Base-by-base conservation (phyloP, 1,140 invertebrate species). In the Drosophila lacertosa region DNA sequence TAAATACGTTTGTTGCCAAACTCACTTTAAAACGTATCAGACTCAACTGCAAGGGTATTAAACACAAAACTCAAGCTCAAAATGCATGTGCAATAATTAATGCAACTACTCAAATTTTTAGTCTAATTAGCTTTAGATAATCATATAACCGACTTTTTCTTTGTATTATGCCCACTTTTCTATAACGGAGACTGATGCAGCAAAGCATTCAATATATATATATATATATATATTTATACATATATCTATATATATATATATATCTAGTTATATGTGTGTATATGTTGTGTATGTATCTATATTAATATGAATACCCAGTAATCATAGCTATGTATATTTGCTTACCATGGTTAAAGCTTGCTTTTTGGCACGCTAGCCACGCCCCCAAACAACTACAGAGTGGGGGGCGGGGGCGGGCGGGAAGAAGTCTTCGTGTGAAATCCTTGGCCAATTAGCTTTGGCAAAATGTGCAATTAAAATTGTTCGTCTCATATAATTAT, bases 101-200 rank as follows among this genome's bases (percentile, higher is more conserved):
- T 69, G 76, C 44, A 54, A 18, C 40, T 75, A 37, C 47, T 68
- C 40, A 48, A 65, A 70, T 67, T 68, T 74, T 18, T 72, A 71
- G 63, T 62, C 64, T 58, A 86, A 84, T 84, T 84, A 80, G 60
- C 15, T 76, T 40, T 68, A 79, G 55, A 78, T 83, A 78, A 55
- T 44, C 54, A 74, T 58, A 37, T 53, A 55, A 57, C 62, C 45
- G 55, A 67, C 64, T 59, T 63, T 63, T 58, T 66, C 60, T 44
- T 53, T 77, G 67, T 72, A 77, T 67, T 72, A 53, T 74, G 24
- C 45, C 71, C 40, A 50, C 37, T 67, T 77, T 63, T 69, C 37
- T 75, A 68, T 83, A 75, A 83, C 74, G 79, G 79, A 83, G 74
- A 78, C 79, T 78, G 79, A 78, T 72, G 79, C 60, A 57, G 22